Percentiles rank a stretch among this genome's conserved stretches.
These are phyloP conservation scores for Sipha flava DNA, from an alignment of 1,140 invertebrate genomes.

Conservation along the genomic window DNA sequence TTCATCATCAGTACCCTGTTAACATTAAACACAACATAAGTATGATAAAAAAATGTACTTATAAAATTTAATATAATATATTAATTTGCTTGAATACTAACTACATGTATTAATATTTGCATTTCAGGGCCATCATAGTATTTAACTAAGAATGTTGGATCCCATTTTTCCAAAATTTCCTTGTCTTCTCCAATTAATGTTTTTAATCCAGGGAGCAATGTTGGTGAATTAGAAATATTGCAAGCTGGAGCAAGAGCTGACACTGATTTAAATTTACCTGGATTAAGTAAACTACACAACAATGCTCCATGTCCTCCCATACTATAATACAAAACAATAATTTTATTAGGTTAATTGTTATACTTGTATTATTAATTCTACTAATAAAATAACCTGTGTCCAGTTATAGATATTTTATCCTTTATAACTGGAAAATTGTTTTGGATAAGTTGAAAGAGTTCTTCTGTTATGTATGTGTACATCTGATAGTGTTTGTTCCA, in stretches of 20 bases:
- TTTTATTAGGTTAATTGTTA: too few species aligned
- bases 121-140: slow-evolving; percentile 76
- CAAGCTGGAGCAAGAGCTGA: slow-evolving; percentile 96
- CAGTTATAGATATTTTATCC: slow-evolving; percentile 68
- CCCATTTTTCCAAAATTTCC: slow-evolving; percentile 72
- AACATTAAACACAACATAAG: slow-evolving; percentile 36
- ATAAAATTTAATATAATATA: too few species aligned
- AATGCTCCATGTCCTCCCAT: slow-evolving; percentile 98
- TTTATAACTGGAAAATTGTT: slow-evolving; percentile 58
- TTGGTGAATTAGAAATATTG: slow-evolving; percentile 68
- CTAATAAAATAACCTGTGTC: slow-evolving; percentile 59
- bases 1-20: slow-evolving; percentile 71
- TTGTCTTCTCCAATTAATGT: slow-evolving; percentile 68
- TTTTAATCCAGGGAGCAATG: slow-evolving; percentile 60
- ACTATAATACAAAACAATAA: slow-evolving; percentile 49
- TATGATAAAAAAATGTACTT: neutral
- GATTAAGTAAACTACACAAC: slow-evolving; percentile 84
- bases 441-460: slow-evolving; percentile 71
- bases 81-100: slow-evolving; percentile 43
- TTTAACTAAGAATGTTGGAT: slow-evolving; percentile 75
- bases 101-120: slow-evolving; percentile 85
- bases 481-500: slow-evolving; percentile 94
- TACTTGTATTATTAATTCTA: too few species aligned
- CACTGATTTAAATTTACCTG: slow-evolving; percentile 77
- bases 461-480: slow-evolving; percentile 92